These are phyloP conservation scores for Mesoligia furuncula DNA, from an alignment of 2,888 invertebrate genomes.

Conservation along the genomic window DNA sequence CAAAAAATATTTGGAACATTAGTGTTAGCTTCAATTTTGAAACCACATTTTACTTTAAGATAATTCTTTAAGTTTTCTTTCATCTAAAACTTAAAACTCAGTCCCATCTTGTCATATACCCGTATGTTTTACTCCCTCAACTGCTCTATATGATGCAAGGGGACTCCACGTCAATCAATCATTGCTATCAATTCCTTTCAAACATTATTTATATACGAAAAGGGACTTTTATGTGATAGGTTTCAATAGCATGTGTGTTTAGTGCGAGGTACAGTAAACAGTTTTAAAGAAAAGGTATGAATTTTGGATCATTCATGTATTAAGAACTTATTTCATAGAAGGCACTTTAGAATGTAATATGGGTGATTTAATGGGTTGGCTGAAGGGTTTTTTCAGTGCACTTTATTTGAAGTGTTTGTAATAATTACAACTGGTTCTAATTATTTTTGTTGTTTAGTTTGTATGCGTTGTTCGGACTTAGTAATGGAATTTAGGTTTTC, in stretches of 20 bases:
- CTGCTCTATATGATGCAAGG: slow-evolving; percentile 64
- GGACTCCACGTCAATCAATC: slow-evolving; percentile 78
- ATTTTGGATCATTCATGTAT: neutral
- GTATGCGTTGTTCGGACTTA: neutral
- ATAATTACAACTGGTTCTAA: neutral
- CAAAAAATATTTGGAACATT: neutral
- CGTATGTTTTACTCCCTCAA: slow-evolving; percentile 47
- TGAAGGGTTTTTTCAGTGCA: neutral
- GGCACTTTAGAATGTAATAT: neutral
- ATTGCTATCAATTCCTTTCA: slow-evolving; percentile 83
- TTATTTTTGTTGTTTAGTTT: neutral
- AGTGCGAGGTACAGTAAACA: slow-evolving; percentile 3
- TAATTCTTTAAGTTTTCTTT: neutral
- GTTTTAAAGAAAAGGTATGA: neutral
- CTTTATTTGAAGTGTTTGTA: neutral
- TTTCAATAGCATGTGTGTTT: slow-evolving; percentile 47
- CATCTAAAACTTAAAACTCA: slow-evolving; percentile 11
- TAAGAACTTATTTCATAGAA: neutral
- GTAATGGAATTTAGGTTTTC: neutral
- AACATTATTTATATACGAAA: slow-evolving; percentile 78
- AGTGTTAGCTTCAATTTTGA: neutral
- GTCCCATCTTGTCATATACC: slow-evolving; percentile 17
- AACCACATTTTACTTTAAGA: neutral
- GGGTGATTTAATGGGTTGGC: neutral
- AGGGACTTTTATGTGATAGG: slow-evolving; percentile 66